Percentiles rank a stretch among this genome's conserved stretches.
Evolutionary conservation across 2,888 invertebrate species (phyloP).

Genomic region (Synanthedon tipuliformis): DNA sequence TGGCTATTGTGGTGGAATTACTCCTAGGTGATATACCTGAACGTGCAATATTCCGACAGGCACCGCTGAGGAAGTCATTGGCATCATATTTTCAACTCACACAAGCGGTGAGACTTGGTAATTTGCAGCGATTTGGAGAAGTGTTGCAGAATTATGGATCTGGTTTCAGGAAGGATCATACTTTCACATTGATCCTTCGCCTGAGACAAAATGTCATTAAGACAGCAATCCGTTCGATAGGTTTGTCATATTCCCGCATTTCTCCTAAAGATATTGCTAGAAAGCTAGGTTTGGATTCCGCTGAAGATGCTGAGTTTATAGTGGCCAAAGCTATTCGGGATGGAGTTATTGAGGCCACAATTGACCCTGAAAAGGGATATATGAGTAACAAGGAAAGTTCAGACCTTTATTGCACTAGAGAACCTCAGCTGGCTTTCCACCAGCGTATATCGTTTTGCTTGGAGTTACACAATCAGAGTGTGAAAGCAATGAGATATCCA

Average conservation of each 20-base stretch:
- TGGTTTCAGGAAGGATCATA: slow-evolving; percentile 93
- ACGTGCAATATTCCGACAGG: slow-evolving; percentile 92
- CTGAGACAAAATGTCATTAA: slow-evolving; percentile 99
- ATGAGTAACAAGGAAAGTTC: slow-evolving; percentile 98
- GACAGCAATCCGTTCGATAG: slow-evolving; percentile 96
- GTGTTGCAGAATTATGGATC: slow-evolving; percentile 91
- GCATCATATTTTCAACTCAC: slow-evolving; percentile 98
- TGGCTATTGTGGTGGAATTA: slow-evolving; percentile 94
- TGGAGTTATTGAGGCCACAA: slow-evolving; percentile 97
- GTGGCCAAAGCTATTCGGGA: slow-evolving; percentile 98
- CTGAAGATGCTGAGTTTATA: slow-evolving; percentile 99
- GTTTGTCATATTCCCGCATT: slow-evolving; percentile 95
- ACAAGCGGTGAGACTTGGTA: slow-evolving; percentile 95
- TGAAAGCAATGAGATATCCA: slow-evolving; percentile 99
- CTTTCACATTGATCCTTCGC: slow-evolving; percentile 94
- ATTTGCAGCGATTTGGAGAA: slow-evolving; percentile 93
- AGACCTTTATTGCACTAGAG: slow-evolving; percentile 96
- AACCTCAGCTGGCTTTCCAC: slow-evolving; percentile 96
- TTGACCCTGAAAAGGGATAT: slow-evolving; percentile 95
- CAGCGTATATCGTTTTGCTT: slow-evolving; percentile 97
- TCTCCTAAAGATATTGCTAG: slow-evolving; percentile 94
- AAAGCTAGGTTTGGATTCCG: slow-evolving; percentile 92
- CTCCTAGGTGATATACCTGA: slow-evolving; percentile 98
- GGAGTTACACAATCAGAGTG: slow-evolving; percentile 98
- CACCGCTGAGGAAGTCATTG: slow-evolving; percentile 87